Conservation (phyloP, 2,113 vertebrate species). For the Otus sunia region DNA sequence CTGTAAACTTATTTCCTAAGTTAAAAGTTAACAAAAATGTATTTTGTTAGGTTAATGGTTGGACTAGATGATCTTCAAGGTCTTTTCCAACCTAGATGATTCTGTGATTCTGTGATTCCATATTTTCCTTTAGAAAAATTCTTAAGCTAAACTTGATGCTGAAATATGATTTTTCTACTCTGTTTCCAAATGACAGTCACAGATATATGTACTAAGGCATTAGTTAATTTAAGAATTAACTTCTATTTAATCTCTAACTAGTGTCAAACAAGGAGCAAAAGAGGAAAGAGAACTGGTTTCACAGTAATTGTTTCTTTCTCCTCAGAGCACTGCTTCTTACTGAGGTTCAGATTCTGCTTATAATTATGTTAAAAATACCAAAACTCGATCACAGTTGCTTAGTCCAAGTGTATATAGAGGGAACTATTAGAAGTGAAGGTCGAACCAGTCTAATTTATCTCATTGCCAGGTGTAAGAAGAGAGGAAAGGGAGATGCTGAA, state of each 20-base stretch:
- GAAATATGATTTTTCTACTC: not conserved
- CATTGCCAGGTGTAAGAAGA: not conserved
- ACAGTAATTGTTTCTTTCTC: not conserved
- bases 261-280: not conserved
- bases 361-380: not conserved
- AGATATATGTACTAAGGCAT: slow-evolving; percentile 9
- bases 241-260: slow-evolving; percentile 2
- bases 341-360: not conserved
- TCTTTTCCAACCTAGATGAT: no score
- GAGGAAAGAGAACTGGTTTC: not conserved
- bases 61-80: no score
- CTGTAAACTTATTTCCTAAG: not conserved
- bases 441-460: not conserved
- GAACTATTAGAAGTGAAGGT: not conserved
- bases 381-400: not conserved
- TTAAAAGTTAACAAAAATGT: not conserved
- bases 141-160: not conserved
- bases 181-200: not conserved
- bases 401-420: not conserved
- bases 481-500: not conserved
- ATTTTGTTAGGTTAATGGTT: no score
- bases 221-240: slow-evolving; percentile 45
- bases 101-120: no score
- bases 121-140: not conserved
- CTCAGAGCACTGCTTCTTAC: not conserved